A percentile compares a stretch with the other conserved stretches of the same genome.
These are phyloP conservation scores for Naso thynnoides DNA, from an alignment of 2,797 vertebrate species.

Conservation along the genomic window DNA sequence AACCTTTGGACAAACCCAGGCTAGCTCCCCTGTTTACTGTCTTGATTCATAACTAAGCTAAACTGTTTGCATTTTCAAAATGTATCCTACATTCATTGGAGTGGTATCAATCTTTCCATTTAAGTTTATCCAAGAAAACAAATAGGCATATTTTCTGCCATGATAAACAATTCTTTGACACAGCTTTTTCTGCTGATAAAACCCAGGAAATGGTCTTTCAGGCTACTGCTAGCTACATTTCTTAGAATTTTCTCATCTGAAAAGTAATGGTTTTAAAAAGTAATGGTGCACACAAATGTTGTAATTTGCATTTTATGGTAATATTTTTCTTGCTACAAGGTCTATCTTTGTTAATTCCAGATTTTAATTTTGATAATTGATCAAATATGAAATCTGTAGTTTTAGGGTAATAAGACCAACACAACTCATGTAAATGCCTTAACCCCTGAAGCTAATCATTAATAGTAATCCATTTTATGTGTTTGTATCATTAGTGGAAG, in stretches of 20 bases:
- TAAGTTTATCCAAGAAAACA: background rate
- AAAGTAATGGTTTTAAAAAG: background rate
- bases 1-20: background rate
- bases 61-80: no score
- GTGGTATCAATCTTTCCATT: slow-evolving; percentile 7
- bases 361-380: background rate
- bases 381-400: background rate
- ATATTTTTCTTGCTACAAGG: background rate
- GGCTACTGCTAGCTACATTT: no score
- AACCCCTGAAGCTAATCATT: background rate
- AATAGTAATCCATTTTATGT: background rate
- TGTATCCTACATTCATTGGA: no score
- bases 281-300: background rate
- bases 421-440: background rate
- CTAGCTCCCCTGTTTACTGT: background rate
- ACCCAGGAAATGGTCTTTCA: background rate
- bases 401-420: background rate
- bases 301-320: background rate
- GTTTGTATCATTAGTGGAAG: background rate
- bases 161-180: no score
- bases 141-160: no score
- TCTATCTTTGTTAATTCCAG: background rate
- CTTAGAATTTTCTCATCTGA: no score
- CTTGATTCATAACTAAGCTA: background rate
- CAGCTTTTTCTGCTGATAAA: background rate